Conservation (phyloP, 2,113 vertebrate genomes). For the Elachura formosa region DNA sequence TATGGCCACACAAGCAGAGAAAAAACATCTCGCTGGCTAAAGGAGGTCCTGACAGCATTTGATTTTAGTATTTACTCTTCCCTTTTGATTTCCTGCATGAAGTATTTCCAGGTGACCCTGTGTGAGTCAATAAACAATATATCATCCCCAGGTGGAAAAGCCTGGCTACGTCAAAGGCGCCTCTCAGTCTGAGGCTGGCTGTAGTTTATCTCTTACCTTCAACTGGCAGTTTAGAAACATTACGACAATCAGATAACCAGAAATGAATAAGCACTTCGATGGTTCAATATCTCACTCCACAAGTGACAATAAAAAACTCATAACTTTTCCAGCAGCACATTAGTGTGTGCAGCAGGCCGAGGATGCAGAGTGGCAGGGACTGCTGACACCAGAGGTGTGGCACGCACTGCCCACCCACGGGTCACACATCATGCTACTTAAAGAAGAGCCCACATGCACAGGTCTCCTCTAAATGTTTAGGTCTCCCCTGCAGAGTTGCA, state of each 20-base stretch:
- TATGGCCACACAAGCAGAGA: background rate
- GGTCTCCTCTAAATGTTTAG: background rate
- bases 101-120: constrained; percentile 49
- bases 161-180: constrained; percentile 58
- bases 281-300: constrained; percentile 55
- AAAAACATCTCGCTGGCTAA: background rate
- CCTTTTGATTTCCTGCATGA: background rate
- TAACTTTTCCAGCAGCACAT: constrained; percentile 58
- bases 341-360: background rate
- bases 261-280: constrained; percentile 64
- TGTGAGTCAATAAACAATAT: constrained; percentile 58
- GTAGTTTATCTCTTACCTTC: constrained; percentile 70
- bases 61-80: constrained; percentile 15
- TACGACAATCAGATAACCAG: constrained; percentile 72
- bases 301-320: constrained; percentile 73
- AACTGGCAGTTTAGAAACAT: constrained; percentile 70
- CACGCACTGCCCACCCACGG: rapidly evolving
- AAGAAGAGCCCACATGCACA: background rate
- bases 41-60: background rate
- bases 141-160: constrained; percentile 33
- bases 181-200: constrained; percentile 71
- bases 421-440: background rate
- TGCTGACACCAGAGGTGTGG: background rate
- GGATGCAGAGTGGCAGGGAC: background rate
- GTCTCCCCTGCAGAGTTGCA: background rate